Percentiles rank a stretch among this genome's conserved stretches.
Conservation (phyloP, 2,888 invertebrate genomes). For the Metallyticus violacea region DNA sequence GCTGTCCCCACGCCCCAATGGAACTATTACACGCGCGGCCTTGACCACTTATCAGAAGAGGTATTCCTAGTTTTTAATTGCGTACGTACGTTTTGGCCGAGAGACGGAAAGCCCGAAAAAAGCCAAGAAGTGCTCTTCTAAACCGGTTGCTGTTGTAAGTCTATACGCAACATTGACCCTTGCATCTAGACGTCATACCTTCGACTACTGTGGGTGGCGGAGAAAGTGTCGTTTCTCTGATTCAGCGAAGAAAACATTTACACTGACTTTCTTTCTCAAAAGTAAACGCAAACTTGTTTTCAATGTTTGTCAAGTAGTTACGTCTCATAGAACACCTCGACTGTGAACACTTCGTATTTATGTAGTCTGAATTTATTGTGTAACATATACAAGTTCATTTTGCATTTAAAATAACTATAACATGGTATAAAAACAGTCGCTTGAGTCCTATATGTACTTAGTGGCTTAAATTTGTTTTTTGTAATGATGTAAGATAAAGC, state of each 20-base stretch:
- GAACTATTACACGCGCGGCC: too few relatives aligned
- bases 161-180: background rate
- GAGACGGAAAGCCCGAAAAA: background rate
- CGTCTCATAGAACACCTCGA: too few relatives aligned
- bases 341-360: too few relatives aligned
- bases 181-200: background rate
- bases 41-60: background rate
- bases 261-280: background rate
- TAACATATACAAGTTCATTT: too few relatives aligned
- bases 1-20: background rate
- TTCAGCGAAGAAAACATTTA: background rate
- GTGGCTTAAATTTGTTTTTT: too few relatives aligned
- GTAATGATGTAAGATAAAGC: too few relatives aligned
- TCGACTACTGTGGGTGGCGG: background rate
- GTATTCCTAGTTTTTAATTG: background rate
- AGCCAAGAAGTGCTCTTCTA: background rate
- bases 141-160: background rate
- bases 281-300: too few relatives aligned
- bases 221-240: background rate
- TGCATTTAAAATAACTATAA: too few relatives aligned
- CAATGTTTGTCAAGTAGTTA: too few relatives aligned
- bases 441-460: too few relatives aligned
- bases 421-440: too few relatives aligned
- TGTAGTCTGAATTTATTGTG: too few relatives aligned
- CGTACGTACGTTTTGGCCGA: background rate